A percentile compares a stretch with the other conserved stretches of the same genome.
phyloP scores from a whole-genome alignment of 1,140 invertebrate species.

The Brachionus rubens region DNA sequence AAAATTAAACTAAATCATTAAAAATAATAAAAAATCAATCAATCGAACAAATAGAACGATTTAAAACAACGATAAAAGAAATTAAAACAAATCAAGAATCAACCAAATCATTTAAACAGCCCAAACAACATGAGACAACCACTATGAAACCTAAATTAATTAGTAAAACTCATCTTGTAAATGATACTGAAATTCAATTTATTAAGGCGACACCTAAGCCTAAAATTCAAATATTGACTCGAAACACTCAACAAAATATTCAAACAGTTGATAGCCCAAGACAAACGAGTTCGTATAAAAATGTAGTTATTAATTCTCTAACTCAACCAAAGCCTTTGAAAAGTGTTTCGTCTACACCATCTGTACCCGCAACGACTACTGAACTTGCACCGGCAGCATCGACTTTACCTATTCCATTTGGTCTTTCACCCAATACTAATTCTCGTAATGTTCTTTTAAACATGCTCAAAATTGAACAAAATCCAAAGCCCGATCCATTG shows the following conservation, averaged over 20 bases:
- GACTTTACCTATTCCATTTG: constrained; percentile 3
- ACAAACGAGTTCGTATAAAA: constrained; percentile 2
- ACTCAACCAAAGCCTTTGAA: background rate
- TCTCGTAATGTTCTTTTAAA: constrained; percentile 1
- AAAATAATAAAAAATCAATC: background rate
- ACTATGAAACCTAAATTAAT: constrained; percentile 5
- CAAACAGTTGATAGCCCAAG: background rate
- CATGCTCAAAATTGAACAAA: background rate
- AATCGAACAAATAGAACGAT: constrained; percentile 26
- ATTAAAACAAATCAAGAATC: background rate
- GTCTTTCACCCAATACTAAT: background rate
- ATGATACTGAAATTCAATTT: background rate
- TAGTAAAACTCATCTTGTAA: background rate
- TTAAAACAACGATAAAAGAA: background rate
- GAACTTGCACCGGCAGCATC: constrained; percentile 27
- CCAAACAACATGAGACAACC: background rate
- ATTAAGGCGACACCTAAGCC: constrained; percentile 5
- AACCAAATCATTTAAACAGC: background rate
- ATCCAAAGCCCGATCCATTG: background rate
- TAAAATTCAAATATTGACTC: constrained; percentile 17
- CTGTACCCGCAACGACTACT: background rate
- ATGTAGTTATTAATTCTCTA: background rate
- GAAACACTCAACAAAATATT: background rate
- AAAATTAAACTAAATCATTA: constrained; percentile 13
- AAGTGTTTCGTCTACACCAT: constrained; percentile 1